A percentile compares a stretch with the other conserved stretches of the same genome.
phyloP scores from a whole-genome alignment of 2,888 invertebrate genomes.

The Cerastoderma edule region DNA sequence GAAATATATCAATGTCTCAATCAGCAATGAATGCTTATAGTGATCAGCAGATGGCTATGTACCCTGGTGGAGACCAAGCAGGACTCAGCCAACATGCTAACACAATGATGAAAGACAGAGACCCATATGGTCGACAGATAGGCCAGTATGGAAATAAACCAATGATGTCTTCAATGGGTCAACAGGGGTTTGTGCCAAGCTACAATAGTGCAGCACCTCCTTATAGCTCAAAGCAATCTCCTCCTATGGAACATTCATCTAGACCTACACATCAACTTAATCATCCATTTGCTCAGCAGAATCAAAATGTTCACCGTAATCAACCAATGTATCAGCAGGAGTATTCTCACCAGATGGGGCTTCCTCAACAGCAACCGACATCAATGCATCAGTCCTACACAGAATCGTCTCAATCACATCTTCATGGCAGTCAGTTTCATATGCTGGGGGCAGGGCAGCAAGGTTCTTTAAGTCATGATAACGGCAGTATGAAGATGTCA shows the following conservation, averaged over 20 bases:
- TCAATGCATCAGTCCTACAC: conserved; percentile 3
- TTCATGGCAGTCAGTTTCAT: background rate
- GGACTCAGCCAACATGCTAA: background rate
- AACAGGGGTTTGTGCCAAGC: background rate
- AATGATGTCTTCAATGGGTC: background rate
- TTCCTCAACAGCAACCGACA: background rate
- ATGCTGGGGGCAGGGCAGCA: background rate
- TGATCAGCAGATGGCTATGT: conserved; percentile 10
- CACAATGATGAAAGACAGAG: background rate
- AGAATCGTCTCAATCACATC: background rate
- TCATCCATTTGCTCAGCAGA: too few relatives aligned
- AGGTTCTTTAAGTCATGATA: background rate
- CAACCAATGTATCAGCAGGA: background rate
- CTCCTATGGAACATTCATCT: conserved; percentile 2
- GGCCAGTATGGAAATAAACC: conserved; percentile 15
- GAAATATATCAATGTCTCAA: conserved; percentile 16
- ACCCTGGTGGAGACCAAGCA: conserved; percentile 8
- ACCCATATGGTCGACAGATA: background rate
- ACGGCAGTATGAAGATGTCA: conserved; percentile 6
- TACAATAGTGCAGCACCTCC: background rate
- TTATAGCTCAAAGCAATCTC: conserved; percentile 15
- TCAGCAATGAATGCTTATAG: conserved; percentile 10
- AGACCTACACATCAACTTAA: conserved; percentile 1
- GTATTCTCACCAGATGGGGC: background rate
- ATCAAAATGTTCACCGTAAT: too few relatives aligned